Base-by-base conservation (phyloP, 2,888 invertebrate species). In the Eustalomyia histrio region DNA sequence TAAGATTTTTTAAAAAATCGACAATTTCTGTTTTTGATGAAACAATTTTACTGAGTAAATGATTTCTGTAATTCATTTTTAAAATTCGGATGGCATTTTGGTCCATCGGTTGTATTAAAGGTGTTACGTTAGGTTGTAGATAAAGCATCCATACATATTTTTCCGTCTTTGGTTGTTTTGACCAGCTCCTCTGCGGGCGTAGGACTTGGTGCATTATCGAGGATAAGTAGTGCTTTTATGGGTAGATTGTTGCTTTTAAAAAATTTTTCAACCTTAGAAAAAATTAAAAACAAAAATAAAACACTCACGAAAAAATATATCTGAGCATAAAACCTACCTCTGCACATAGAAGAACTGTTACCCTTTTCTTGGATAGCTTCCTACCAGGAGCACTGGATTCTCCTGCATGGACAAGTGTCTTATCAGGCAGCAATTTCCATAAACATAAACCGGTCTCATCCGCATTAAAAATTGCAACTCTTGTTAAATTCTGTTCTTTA, bases 91-190 rank as follows among this genome's bases (percentile, higher is more conserved):
- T 73, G 55, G 68, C 63, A 55, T 74, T 79, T 39, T 79, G 74
- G 52, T 79, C 79, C 79, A 79, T 74, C 50, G 79, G 79, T 61
- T 79, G 79, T 52, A 79, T 68, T 35, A 72, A 60, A 33, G 57
- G 73, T 61, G 61, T 61, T 52, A 72, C 72, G 53, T 72, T 72
- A 61, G 72, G 79, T 74, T 68, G 74, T 67, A 79, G 43, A 60
- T 61, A 79, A 74, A 68, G 17, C 61, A 63, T 73, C 68, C n/a
- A n/a, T n/a, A n/a, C 43, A 68, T 60, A 79, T 79, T 65, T 79
- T 65, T 29, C 73, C 67, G 65, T 79, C 73, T 50, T 73, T 55
- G 47, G 68, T 76, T 69, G 58, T 39, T 64, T 72, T 61, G 16
- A 72, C 61, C 7, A 64, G 57, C 17, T 64, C 55, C 43, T 64